Evolutionary conservation across 2,888 invertebrate genomes (phyloP).

Genomic region (Empis livida): DNA sequence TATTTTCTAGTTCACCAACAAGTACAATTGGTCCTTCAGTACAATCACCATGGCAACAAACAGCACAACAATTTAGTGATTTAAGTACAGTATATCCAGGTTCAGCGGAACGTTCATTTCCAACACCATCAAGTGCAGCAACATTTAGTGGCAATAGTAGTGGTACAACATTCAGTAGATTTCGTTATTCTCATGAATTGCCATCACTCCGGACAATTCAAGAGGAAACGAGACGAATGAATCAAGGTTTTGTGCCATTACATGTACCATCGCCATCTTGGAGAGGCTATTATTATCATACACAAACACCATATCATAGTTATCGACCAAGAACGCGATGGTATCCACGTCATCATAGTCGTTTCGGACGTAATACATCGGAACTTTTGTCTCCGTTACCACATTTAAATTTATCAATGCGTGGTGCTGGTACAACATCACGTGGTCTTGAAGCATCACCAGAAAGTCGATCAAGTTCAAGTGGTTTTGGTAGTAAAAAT

Average conservation of each 20-base stretch:
- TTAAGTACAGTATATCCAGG: conserved; percentile 76
- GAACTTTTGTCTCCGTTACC: conserved; percentile 51
- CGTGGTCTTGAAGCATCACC: conserved; percentile 59
- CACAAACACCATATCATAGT: conserved; percentile 30
- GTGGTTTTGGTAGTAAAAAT: conserved; percentile 85
- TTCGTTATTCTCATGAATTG: conserved; percentile 56
- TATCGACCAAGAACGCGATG: conserved; percentile 49
- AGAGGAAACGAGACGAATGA: conserved; percentile 47
- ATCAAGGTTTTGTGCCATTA: conserved; percentile 46
- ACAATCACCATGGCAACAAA: conserved; percentile 51
- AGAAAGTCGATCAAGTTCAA: conserved; percentile 76
- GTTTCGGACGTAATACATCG: conserved; percentile 51
- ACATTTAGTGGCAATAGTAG: conserved; percentile 38
- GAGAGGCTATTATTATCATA: conserved; percentile 36
- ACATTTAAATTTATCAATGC: conserved; percentile 35
- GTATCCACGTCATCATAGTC: conserved; percentile 51
- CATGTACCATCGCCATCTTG: conserved; percentile 51
- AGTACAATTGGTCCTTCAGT: conserved; percentile 36
- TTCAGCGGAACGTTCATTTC: conserved; percentile 66
- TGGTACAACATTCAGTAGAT: conserved; percentile 28
- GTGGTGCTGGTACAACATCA: conserved; percentile 10
- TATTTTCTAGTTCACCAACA: conserved; percentile 55
- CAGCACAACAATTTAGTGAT: conserved; percentile 61
- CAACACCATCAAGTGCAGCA: conserved; percentile 50
- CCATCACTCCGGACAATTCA: conserved; percentile 59